Evolutionary conservation across 2,797 vertebrate species (phyloP).

Genomic region (Macropus fuliginosus): DNA sequence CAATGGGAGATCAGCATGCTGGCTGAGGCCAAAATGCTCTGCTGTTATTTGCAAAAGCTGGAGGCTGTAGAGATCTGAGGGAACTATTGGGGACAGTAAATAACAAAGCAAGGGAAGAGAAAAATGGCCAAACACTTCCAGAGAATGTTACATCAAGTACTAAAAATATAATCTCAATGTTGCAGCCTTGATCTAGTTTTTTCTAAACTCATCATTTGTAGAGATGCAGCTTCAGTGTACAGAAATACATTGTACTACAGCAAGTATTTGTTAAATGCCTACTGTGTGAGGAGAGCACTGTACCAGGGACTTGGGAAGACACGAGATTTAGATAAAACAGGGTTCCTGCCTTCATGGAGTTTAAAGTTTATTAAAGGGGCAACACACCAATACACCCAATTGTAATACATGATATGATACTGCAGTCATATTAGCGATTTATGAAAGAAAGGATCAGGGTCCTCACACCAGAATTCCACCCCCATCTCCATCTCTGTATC

Average conservation of each 20-base stretch:
- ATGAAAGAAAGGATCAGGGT: background rate
- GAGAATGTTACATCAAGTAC: background rate
- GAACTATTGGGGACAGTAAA: background rate
- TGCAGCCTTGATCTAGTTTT: background rate
- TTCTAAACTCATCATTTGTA: background rate
- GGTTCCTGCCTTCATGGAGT: background rate
- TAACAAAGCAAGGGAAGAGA: background rate
- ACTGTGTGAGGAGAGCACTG: background rate
- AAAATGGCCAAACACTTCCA: background rate
- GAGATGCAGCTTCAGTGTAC: background rate
- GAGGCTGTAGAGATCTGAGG: constrained; percentile 1
- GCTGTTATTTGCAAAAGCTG: background rate
- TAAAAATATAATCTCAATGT: background rate
- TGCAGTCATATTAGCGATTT: background rate
- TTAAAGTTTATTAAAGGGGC: background rate
- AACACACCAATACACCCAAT: background rate
- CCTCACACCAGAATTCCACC: background rate
- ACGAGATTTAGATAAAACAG: background rate
- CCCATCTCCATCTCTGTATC: background rate
- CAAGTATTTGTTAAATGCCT: background rate
- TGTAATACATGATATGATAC: background rate
- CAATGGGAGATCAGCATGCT: background rate
- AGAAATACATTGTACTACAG: background rate
- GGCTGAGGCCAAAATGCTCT: background rate
- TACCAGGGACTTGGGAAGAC: background rate